Base-by-base conservation (phyloP, 2,113 vertebrate species). In the Phylloscopus trochilus region DNA sequence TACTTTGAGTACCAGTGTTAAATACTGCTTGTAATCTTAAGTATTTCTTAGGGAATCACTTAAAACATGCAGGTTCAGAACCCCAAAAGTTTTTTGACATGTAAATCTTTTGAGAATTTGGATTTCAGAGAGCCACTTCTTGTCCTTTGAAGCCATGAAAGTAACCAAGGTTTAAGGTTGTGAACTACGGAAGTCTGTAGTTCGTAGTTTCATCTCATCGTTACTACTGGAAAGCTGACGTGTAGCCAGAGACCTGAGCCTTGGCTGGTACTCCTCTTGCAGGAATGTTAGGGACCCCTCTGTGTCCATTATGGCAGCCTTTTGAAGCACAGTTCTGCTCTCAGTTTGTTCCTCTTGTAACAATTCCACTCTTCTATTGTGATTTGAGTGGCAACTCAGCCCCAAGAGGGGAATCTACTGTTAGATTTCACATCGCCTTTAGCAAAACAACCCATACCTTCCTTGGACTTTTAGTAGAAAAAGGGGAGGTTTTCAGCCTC, bases 301-400 rank as follows among this genome's bases (percentile, higher is more conserved):
- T 0, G 0, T 24, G 14, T 37, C 11, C 20, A 1, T 46, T 52
- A 4, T 30, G n/a, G 26, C 37, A 86, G 68, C 23, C 13, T 95
- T 83, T 39, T 76, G 43, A 73, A 46, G 22, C 4, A 4, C 20
- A 30, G 56, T 75, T 41, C 46, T 87, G 39, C 17, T 70, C 49
- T 64, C 26, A 33, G 26, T 41, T 21, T 66, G 11, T 44, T 85
- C 30, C 19, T 89, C 18, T 60, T 69, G n/a, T 9, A 79, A 7
- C 15, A 41, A 3, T 53, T 27, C 20, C 21, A 76, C n/a, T 82
- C 27, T 62, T 75, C 19, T 27, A 1, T 12, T 64, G 37, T 30
- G 18, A 27, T 75, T 18, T 83, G 49, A 77, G 51, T 49, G 43
- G 10, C 46, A 89, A 1, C 51, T 69, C 59, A 74, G 19, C 30